Evolutionary conservation across 2,113 vertebrate species (phyloP).

Genomic region (Anoura caudifer): DNA sequence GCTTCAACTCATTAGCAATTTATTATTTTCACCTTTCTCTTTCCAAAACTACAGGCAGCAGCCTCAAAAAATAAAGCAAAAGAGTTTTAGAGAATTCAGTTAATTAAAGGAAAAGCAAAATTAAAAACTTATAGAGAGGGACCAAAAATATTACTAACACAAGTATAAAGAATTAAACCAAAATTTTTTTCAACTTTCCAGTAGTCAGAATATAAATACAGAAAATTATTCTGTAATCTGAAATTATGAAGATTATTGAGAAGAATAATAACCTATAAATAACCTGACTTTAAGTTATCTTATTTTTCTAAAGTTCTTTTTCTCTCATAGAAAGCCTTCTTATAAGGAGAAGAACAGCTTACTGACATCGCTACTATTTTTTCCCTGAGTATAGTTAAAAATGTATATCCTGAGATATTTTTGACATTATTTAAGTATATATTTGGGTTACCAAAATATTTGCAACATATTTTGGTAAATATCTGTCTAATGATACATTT

Average conservation of each 20-base stretch:
- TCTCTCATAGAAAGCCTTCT: neutral
- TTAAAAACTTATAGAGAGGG: neutral
- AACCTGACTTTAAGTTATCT: neutral
- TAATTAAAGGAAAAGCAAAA: neutral
- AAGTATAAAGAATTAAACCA: neutral
- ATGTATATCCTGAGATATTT: neutral
- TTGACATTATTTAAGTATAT: neutral
- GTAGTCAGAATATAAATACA: neutral
- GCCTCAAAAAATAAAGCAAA: neutral
- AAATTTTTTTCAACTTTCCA: neutral
- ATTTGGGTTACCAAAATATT: neutral
- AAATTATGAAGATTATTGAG: neutral
- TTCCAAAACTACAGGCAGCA: neutral
- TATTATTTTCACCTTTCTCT: slow-evolving; percentile 2
- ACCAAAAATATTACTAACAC: neutral
- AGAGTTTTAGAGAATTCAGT: neutral
- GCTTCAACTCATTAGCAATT: neutral
- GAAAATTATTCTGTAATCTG: neutral
- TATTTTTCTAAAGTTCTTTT: neutral
- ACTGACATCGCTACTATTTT: neutral
- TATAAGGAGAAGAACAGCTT: neutral
- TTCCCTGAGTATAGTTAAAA: neutral
- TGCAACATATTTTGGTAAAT: neutral
- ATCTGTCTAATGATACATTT: neutral
- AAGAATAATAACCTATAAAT: neutral